These are phyloP conservation scores for Orchestes rusci DNA, from an alignment of 2,888 invertebrate species.

Conservation along the genomic window DNA sequence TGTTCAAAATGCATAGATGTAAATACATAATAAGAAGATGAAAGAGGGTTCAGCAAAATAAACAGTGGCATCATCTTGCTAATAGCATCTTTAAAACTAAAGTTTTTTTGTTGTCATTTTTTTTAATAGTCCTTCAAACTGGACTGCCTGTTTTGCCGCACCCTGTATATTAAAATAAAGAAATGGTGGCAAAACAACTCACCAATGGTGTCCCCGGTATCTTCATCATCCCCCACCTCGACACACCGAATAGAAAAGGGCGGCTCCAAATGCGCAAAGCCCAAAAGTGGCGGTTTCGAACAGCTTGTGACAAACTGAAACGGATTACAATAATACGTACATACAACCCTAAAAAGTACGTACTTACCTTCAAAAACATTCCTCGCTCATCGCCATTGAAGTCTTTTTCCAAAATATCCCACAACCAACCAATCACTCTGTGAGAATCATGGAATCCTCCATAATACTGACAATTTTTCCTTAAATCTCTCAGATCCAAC, in stretches of 20 bases:
- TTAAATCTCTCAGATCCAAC: slow-evolving; percentile 77
- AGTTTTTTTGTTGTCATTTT: too few species aligned
- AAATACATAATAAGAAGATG: too few species aligned
- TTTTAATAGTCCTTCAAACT: too few species aligned
- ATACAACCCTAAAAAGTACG: background rate
- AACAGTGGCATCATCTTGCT: too few species aligned
- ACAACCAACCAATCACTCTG: slow-evolving; percentile 95
- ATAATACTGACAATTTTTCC: slow-evolving; percentile 95
- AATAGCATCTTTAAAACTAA: too few species aligned
- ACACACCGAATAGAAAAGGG: slow-evolving; percentile 98
- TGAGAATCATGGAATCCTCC: slow-evolving; percentile 99
- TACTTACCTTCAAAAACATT: slow-evolving; percentile 81
- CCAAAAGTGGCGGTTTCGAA: slow-evolving; percentile 92
- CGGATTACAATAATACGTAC: background rate
- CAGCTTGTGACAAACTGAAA: slow-evolving; percentile 67
- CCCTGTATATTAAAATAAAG: background rate
- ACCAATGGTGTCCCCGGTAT: slow-evolving; percentile 82
- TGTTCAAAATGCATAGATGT: too few species aligned
- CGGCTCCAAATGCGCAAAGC: slow-evolving; percentile 94
- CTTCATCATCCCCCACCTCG: slow-evolving; percentile 97
- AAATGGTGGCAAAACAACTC: slow-evolving; percentile 24
- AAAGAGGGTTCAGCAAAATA: too few species aligned
- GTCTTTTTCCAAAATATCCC: slow-evolving; percentile 95
- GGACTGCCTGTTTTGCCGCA: too few species aligned
- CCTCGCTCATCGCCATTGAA: slow-evolving; percentile 87